Conservation (phyloP, 2,797 vertebrate genomes). For the Melanotaenia pygmaea region DNA sequence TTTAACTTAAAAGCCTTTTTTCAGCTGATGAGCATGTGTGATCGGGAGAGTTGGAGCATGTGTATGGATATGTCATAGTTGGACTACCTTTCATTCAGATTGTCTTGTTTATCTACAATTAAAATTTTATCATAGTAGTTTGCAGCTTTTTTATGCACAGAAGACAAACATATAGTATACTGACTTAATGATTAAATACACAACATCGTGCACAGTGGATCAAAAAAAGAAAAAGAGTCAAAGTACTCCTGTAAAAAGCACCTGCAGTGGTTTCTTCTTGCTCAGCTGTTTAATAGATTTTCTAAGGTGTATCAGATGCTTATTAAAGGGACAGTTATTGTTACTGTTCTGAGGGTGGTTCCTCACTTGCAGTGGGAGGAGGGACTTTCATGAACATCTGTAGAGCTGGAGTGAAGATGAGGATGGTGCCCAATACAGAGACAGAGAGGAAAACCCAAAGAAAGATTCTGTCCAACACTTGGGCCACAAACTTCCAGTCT, state of each 20-base stretch:
- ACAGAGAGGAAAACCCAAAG: conserved; percentile 93
- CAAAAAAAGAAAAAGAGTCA: conserved; percentile 9
- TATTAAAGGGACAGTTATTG: conserved; percentile 17
- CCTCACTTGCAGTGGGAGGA: conserved; percentile 68
- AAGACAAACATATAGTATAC: background rate
- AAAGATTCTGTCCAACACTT: conserved; percentile 96
- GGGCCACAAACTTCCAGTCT: conserved; percentile 98
- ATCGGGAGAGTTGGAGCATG: background rate
- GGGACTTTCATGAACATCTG: conserved; percentile 86
- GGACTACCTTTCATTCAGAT: background rate
- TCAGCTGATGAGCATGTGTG: background rate
- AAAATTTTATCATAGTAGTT: background rate
- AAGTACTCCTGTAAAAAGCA: conserved; percentile 6
- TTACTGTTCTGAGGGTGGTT: conserved; percentile 58
- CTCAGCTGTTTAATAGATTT: conserved; percentile 11
- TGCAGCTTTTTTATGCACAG: background rate
- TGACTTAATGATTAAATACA: conserved; percentile 14
- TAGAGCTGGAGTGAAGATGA: conserved; percentile 95
- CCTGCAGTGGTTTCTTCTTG: conserved; percentile 9
- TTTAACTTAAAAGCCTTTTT: background rate
- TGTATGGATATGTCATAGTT: background rate
- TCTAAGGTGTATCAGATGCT: conserved; percentile 5
- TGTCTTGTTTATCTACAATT: background rate
- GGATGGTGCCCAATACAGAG: conserved; percentile 89
- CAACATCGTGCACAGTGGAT: conserved; percentile 12